Base-by-base conservation (phyloP, 2,797 vertebrate genomes). In the Sebastes iracundus region DNA sequence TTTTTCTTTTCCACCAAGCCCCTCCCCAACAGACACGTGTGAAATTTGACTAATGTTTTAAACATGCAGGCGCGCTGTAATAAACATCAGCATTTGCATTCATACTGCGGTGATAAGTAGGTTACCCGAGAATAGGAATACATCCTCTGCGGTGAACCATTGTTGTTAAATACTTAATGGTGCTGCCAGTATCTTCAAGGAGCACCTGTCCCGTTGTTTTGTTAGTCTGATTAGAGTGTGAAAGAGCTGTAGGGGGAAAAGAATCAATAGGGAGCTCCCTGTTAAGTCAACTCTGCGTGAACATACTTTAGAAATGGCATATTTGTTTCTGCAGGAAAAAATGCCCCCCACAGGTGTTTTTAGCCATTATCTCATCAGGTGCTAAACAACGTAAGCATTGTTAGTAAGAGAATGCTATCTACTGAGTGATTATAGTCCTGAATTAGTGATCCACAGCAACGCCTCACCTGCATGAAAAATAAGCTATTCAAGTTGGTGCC, bases 111-210 rank as follows among this genome's bases (percentile, higher is more conserved):
- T 84, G 92, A 91, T 91, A 94, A 94, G 87, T 94, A 93, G 94
- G 93, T 93, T 95, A 92, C 56, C 86, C 88, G 69, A 84, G 92
- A 92, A 93, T 87, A 90, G 87, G 85, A 92, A 92, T 86, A 85
- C 86, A 91, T 90, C 88, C 85, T 92, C 91, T 88, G 90, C 30
- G 89, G 91, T 89, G 85, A 80, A 87, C 89, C 85, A 92, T 94
- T 93, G 88, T 92, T 92, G 90, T 91, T 94, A 93, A 94, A 94
- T 94, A 95, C 93, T 94, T 94, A 94, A 94, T 93, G 89, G 89
- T 82, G 83, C 91, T 89, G 92, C 86, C 89, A 94, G 93, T 94
- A 94, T 94, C 93, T 94, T 95, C 92, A 94, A 93, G 90, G 85
- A 90, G 90, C 92, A 94, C 92, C 91, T 93, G 93, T 94, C 90